Evolutionary conservation across 2,113 vertebrate species (phyloP), one percentile per base, ranked within the genome.

Genomic region (Cyanoderma ruficeps): DNA sequence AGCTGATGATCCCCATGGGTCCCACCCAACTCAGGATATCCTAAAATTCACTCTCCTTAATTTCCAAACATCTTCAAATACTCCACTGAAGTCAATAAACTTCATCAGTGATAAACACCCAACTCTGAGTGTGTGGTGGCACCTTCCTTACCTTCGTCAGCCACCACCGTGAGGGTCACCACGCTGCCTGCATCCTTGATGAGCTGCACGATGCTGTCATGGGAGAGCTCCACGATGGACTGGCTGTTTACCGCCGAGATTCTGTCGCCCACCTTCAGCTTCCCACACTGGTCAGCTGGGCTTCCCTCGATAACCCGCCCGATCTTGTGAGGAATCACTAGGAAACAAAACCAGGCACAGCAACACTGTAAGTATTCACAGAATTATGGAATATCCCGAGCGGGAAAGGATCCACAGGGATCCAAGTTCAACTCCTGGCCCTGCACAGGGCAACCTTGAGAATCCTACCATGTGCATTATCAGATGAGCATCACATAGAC

Each of bases 261-360:
- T 11, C 98, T 98, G 69, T 99, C 99, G 1, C 99, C 99, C 76
- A 99, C 99, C 56, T 99, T 99, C 94, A 99, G 98, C 96, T 96
- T 99, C 68, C 99, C 99, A 30, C 99, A 98, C 24, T 98, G 99
- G 90, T 99, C 99, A 1, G 99, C 99, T 0, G 99, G 99, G 90
- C 99, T 99, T 69, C 99, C 99, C 9, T 99, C 99, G 13, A 99
- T 99, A 41, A 99, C 98, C 22, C 99, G 98, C 18, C 99, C 99
- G 3, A 99, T 99, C 98, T 99, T 99, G 97, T 99, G 99, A 61
- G 99, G 99, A 76, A 99, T 99, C 44, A 99, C 99, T 99, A 70
- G 39, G 69, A 81, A 69, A 7, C 19, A 80, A 91, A 52, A 93
- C 74, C 65, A 96, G 11, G 24, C 35, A 68, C 15, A 30, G 75